These are phyloP conservation scores for Pangasius djambal DNA, from an alignment of 2,797 vertebrate species.

Conservation along the genomic window DNA sequence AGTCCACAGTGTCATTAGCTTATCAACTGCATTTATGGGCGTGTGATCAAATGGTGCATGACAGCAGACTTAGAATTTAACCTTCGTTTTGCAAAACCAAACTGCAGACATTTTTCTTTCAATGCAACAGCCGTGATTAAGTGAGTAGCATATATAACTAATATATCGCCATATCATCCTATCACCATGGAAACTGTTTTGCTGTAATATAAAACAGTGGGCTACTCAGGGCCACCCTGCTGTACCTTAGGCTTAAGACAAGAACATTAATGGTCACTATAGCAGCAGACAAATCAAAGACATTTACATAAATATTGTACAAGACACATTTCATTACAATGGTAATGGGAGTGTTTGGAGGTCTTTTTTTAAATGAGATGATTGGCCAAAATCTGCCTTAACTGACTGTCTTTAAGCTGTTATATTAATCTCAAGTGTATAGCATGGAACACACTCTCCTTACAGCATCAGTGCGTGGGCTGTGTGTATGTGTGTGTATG, in stretches of 20 bases:
- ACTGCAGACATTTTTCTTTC: constrained; percentile 5
- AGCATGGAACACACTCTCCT: constrained; percentile 14
- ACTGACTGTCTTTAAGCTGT: constrained; percentile 78
- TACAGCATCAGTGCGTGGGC: constrained; percentile 2
- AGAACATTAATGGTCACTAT: constrained; percentile 27
- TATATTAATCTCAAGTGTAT: constrained; percentile 72
- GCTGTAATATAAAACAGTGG: not conserved
- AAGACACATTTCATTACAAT: constrained; percentile 37
- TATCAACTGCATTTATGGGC: constrained; percentile 41
- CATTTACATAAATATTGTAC: constrained; percentile 46
- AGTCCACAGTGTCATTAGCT: constrained; percentile 57
- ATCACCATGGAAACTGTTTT: not conserved
- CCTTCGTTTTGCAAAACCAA: not conserved
- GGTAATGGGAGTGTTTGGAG: constrained; percentile 29
- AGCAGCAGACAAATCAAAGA: constrained; percentile 45
- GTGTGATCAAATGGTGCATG: constrained; percentile 34
- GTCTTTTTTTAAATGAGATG: constrained; percentile 15
- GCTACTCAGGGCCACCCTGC: constrained; percentile 7
- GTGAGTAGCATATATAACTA: not conserved
- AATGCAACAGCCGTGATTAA: constrained; percentile 1
- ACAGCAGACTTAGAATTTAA: constrained; percentile 24
- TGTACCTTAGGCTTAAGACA: constrained; percentile 33
- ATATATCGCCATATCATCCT: not conserved
- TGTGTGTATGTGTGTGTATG: constrained; percentile 4
- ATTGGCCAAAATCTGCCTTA: constrained; percentile 67